Conservation (phyloP, 2,888 invertebrate genomes). For the Ommatoiulus sabulosus region DNA sequence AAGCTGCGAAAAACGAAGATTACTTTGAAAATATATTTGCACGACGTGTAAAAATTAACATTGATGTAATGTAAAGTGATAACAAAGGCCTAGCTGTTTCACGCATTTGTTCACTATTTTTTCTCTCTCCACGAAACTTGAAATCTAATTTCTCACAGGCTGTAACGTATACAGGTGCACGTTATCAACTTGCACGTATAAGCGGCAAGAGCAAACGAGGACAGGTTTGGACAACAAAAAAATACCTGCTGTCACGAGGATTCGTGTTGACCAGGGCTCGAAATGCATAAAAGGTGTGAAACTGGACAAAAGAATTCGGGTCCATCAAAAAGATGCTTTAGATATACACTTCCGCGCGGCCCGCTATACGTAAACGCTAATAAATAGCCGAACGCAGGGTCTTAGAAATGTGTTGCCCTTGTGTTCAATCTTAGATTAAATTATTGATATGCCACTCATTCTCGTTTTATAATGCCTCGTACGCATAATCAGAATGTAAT, state of each 20-base stretch:
- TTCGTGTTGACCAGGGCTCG: constrained; percentile 9
- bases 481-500: constrained; percentile 34
- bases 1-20: no score
- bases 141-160: not conserved
- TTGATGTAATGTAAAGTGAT: no score
- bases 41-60: no score
- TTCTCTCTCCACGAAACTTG: not conserved
- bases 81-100: no score
- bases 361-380: not conserved
- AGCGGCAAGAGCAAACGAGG: not conserved
- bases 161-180: not conserved
- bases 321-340: constrained; percentile 32
- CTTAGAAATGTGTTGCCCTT: constrained; percentile 5
- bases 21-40: no score
- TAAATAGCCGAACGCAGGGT: not conserved
- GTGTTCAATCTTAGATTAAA: constrained; percentile 28
- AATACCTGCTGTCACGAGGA: not conserved
- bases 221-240: not conserved
- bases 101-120: not conserved
- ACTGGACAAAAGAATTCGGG: constrained; percentile 16
- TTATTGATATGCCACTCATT: constrained; percentile 13
- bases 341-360: not conserved
- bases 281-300: constrained; percentile 34
- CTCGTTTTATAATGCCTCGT: not conserved
- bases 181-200: not conserved